phyloP scores from a whole-genome alignment of 2,797 vertebrate genomes.

The Sparus aurata region DNA sequence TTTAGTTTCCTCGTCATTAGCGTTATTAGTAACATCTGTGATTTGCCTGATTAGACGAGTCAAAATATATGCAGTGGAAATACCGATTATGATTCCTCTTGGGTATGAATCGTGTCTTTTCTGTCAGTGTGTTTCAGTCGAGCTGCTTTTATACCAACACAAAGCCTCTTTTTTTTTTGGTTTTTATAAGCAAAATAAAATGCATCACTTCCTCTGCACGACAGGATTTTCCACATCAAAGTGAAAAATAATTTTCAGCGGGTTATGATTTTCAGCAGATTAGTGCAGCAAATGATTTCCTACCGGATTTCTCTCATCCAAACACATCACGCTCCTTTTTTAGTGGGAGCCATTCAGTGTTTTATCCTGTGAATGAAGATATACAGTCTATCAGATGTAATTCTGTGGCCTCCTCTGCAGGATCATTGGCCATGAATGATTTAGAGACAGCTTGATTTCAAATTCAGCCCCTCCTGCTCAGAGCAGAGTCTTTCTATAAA shows the following conservation, averaged over 20 bases:
- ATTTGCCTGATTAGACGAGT: background rate
- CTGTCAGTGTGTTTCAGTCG: conserved; percentile 2
- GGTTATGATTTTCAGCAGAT: background rate
- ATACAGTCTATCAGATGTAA: conserved; percentile 10
- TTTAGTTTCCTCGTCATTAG: background rate
- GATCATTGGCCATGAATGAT: conserved; percentile 46
- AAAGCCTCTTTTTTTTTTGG: background rate
- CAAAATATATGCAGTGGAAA: background rate
- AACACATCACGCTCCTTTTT: background rate
- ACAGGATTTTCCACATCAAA: background rate
- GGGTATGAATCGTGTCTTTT: background rate
- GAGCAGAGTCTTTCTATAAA: background rate
- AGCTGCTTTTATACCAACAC: background rate
- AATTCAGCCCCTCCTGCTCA: conserved; percentile 13
- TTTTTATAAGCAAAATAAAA: conserved; percentile 3
- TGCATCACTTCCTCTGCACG: background rate
- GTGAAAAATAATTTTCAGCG: background rate
- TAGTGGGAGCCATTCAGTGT: too few relatives aligned
- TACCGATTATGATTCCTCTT: background rate
- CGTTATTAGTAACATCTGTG: background rate
- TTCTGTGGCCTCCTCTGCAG: conserved; percentile 12
- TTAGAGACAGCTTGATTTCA: conserved; percentile 45
- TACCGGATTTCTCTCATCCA: too few relatives aligned
- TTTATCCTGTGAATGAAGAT: background rate
- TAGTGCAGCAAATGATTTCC: background rate